Percentiles rank a stretch among this genome's conserved stretches.
phyloP scores from a whole-genome alignment of 2,113 vertebrate genomes.

The Microcebus tavaratra region DNA sequence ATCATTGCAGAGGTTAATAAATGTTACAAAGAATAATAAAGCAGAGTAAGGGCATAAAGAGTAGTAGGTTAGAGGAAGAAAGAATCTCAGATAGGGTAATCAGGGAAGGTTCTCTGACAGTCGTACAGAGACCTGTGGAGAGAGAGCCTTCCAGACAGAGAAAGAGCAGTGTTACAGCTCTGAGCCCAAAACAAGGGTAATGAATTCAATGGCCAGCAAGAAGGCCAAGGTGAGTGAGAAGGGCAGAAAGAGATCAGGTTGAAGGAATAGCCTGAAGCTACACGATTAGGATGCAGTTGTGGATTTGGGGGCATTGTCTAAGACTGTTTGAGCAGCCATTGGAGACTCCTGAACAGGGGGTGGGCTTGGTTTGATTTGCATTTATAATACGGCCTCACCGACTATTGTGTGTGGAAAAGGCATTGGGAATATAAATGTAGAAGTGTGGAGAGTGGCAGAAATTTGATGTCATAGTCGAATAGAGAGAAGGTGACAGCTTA shows the following conservation, averaged over 20 bases:
- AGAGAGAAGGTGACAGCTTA: not conserved
- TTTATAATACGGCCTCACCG: not conserved
- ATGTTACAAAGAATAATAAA: not conserved
- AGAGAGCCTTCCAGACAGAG: not conserved
- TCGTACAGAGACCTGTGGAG: not conserved
- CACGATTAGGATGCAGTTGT: not conserved
- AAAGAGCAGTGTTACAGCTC: not conserved
- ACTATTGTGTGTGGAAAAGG: not conserved
- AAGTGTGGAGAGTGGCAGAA: not conserved
- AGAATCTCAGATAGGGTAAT: not conserved
- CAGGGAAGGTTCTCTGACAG: not conserved
- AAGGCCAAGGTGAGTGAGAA: not conserved
- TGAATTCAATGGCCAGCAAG: not conserved
- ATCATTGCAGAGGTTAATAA: not conserved
- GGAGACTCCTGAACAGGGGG: not conserved
- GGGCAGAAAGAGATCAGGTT: not conserved
- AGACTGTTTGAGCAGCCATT: not conserved
- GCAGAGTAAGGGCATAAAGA: not conserved
- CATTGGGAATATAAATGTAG: not conserved
- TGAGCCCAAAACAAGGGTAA: not conserved
- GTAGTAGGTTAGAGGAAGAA: not conserved
- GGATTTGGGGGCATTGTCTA: not conserved
- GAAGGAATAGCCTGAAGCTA: not conserved
- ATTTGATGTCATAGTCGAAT: not conserved
- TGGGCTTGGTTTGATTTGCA: not conserved